Evolutionary conservation across 2,113 vertebrate species (phyloP), one percentile per base, ranked within the genome.

Genomic region (Entelurus aequoreus): DNA sequence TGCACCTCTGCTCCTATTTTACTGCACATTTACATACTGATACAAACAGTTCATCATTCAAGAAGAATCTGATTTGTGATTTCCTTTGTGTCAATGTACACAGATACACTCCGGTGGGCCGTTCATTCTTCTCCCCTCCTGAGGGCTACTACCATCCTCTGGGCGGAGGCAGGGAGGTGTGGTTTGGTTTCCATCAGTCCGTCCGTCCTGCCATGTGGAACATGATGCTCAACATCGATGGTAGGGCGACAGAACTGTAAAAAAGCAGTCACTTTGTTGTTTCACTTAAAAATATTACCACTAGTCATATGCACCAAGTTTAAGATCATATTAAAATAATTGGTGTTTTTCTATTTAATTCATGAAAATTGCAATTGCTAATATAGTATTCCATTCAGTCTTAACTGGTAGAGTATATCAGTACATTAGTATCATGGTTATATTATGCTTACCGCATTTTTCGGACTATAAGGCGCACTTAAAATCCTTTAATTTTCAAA

Each of bases 191-290:
- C 83, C 97, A 99, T 81, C 97, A 99, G 88, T 99, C 97, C 0
- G 97, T 99, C 85, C 92, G 96, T 37, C 97, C 97, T 37, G 96
- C 95, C 60, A 98, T 98, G 97, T 98, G 97, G 97, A 98, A 98
- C 83, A 99, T 99, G 97, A 99, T 99, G 97, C 95, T 99, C 66
- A 99, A 99, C 79, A 99, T 99, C 0, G 96, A 99, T 10, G 97
- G 97, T 98, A 83, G 19, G 19, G 12, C 50, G 19, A 11, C 9
- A 52, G 19, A 9, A 52, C 10, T 5, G n/a, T 28, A 52, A 21
- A 21, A 12, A 52, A 4, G 1, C n/a, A 51, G 15, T 51, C 15
- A 21, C 19, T 51, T 21, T 51, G n/a, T 51, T 19, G 42, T 44
- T 10, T 44, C 6, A 44, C 42, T 8, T 44, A 44, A 44, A 44